A percentile compares a stretch with the other conserved stretches of the same genome.
These are phyloP conservation scores for Agrypnus murinus DNA, from an alignment of 2,888 invertebrate species.

Conservation along the genomic window DNA sequence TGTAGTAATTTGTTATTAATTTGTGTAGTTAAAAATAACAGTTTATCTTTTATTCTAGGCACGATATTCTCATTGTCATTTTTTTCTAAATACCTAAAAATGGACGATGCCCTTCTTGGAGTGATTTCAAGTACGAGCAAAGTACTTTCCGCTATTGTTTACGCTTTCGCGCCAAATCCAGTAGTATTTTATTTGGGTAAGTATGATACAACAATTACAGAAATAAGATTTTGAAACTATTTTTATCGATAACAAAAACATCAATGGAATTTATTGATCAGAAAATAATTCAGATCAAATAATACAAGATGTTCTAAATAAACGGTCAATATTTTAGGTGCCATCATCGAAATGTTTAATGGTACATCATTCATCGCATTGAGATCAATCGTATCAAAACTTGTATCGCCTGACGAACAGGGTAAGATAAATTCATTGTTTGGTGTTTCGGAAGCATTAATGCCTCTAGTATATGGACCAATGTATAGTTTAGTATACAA, in stretches of 20 bases:
- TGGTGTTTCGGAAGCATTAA: constrained; percentile 65
- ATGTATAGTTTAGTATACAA: constrained; percentile 66
- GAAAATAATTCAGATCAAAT: too few relatives aligned
- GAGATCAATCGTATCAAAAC: constrained; percentile 75
- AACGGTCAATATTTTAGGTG: constrained; percentile 69
- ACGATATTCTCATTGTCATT: constrained; percentile 62
- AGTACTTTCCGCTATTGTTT: constrained; percentile 64
- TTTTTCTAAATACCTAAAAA: constrained; percentile 63
- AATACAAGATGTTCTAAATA: too few relatives aligned
- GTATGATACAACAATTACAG: too few relatives aligned
- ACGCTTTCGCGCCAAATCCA: constrained; percentile 64
- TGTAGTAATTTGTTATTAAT: too few relatives aligned
- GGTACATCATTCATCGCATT: constrained; percentile 75
- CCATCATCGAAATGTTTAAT: constrained; percentile 71
- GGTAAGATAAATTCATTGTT: constrained; percentile 73
- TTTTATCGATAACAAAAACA: too few relatives aligned
- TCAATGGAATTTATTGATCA: too few relatives aligned
- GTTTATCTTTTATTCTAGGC: constrained; percentile 1
- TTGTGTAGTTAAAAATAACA: too few relatives aligned
- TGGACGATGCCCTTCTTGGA: constrained; percentile 66
- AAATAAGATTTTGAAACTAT: too few relatives aligned
- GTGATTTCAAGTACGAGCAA: constrained; percentile 66
- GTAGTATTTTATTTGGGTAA: constrained; percentile 76
- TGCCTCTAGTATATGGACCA: constrained; percentile 65
- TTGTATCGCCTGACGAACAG: constrained; percentile 74